A percentile compares a stretch with the other conserved stretches of the same genome.
phyloP scores from a whole-genome alignment of 2,797 vertebrate genomes.

The Schizopygopsis malacanthus region DNA sequence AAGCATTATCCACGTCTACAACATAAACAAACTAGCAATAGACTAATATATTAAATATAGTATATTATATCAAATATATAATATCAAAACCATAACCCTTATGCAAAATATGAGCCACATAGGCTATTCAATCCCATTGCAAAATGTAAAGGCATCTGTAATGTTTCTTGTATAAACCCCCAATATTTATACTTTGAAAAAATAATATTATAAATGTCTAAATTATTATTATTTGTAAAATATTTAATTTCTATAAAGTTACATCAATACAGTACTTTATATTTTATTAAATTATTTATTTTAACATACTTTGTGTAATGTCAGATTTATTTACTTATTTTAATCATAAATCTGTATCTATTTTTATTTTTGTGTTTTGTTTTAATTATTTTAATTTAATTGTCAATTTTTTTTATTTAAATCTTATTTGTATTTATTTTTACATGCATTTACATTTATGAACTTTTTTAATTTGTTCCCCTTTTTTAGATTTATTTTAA shows the following conservation, averaged over 20 bases:
- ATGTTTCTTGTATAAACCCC: neutral
- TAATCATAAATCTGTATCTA: neutral
- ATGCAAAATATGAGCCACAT: neutral
- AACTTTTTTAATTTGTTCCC: neutral
- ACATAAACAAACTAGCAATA: neutral
- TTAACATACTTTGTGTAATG: neutral
- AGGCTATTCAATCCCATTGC: neutral
- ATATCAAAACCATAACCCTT: neutral
- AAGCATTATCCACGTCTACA: neutral
- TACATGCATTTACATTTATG: neutral
- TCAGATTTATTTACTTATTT: neutral
- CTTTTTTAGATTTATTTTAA: neutral
- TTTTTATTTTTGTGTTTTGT: neutral
- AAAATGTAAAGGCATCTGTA: neutral
- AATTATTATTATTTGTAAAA: neutral
- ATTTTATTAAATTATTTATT: neutral
- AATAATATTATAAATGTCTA: neutral
- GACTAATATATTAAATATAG: neutral
- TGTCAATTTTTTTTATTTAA: neutral
- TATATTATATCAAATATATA: too few species aligned
- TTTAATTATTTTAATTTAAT: neutral
- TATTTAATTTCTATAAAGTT: neutral
- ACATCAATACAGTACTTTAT: neutral
- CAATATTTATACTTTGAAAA: neutral
- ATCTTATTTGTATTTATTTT: neutral